Conservation (phyloP, 2,113 vertebrate genomes). For the Ptyas mucosa region DNA sequence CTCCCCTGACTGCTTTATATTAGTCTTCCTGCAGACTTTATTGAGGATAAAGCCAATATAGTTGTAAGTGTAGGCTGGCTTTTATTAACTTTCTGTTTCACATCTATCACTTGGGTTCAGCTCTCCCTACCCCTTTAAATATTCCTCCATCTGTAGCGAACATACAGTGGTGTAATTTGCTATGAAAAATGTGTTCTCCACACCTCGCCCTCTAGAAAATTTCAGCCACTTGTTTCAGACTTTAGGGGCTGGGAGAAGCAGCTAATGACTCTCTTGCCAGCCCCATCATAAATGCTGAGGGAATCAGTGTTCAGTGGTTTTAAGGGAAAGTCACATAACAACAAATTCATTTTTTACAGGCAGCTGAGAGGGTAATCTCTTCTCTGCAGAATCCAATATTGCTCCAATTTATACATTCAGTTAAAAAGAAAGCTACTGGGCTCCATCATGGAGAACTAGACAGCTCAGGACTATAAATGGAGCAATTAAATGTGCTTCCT, state of each 20-base stretch:
- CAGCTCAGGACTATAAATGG: background rate
- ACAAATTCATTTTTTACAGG: slow-evolving; percentile 42
- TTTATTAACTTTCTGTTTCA: background rate
- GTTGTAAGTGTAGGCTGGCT: background rate
- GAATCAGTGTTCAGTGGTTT: slow-evolving; percentile 34
- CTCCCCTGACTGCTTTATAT: background rate
- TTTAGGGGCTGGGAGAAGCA: background rate
- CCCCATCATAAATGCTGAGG: slow-evolving; percentile 3
- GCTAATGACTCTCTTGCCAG: background rate
- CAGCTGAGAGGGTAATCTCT: slow-evolving; percentile 38
- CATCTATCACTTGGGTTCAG: background rate
- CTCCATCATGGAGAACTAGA: background rate
- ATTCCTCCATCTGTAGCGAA: background rate
- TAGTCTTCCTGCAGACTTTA: background rate
- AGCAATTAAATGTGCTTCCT: background rate
- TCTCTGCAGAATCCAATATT: slow-evolving; percentile 39
- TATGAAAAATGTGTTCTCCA: background rate
- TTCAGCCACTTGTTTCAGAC: background rate
- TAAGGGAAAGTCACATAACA: slow-evolving; percentile 31
- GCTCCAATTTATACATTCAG: slow-evolving; percentile 24
- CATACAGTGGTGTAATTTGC: no score
- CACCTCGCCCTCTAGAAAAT: background rate
- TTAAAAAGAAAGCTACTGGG: slow-evolving; percentile 26
- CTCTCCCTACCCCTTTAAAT: background rate
- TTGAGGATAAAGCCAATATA: background rate